phyloP scores from a whole-genome alignment of 2,797 vertebrate species.

The Erpetoichthys calabaricus region DNA sequence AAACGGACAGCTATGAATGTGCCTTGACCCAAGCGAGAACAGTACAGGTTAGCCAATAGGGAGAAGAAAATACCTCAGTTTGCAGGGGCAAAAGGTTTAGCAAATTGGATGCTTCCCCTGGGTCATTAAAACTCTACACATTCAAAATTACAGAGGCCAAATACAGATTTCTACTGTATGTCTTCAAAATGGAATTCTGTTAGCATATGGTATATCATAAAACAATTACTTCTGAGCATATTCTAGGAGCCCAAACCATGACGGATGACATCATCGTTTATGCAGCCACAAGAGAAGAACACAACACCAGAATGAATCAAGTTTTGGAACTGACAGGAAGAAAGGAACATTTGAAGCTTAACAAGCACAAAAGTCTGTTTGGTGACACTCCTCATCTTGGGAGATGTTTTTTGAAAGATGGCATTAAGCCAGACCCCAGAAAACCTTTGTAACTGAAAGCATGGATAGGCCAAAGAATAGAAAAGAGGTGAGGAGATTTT shows the following conservation, averaged over 20 bases:
- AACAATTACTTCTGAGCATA: not conserved
- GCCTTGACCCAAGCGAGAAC: not conserved
- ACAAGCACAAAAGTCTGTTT: too few species aligned
- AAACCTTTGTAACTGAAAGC: not conserved
- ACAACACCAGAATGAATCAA: not conserved
- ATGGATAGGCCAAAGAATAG: not conserved
- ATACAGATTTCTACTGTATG: not conserved
- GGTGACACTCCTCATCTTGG: too few species aligned
- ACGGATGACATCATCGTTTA: not conserved
- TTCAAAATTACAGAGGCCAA: not conserved
- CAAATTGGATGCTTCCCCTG: not conserved
- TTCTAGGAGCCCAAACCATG: not conserved
- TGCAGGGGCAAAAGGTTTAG: not conserved
- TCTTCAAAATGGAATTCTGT: not conserved
- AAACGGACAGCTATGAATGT: not conserved
- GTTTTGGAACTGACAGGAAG: not conserved
- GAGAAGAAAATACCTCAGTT: not conserved
- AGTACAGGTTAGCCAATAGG: not conserved
- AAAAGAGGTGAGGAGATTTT: not conserved
- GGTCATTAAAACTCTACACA: not conserved
- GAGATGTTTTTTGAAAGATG: not conserved
- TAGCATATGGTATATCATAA: not conserved
- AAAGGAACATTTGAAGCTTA: too few species aligned
- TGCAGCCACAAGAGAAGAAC: not conserved
- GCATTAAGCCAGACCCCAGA: not conserved